Conservation (phyloP, 2,113 vertebrate species). For the Emydura subglobosa region DNA sequence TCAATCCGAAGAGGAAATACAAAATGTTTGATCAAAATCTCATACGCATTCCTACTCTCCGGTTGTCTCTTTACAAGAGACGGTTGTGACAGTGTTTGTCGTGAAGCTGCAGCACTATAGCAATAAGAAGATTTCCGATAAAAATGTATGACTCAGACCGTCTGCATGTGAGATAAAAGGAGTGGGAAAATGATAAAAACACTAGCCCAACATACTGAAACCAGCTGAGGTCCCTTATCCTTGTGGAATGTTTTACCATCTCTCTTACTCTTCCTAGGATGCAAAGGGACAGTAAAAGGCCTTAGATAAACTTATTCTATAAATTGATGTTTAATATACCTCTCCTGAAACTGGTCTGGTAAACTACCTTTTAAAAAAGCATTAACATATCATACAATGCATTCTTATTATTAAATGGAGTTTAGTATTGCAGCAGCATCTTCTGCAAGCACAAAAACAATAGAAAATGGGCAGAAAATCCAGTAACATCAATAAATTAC, state of each 20-base stretch:
- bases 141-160: conserved; percentile 35
- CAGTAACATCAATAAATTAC: not conserved
- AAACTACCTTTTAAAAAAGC: not conserved
- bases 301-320: conserved; percentile 20
- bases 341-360: not conserved
- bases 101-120: not conserved
- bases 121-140: conserved; percentile 18
- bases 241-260: conserved; percentile 28
- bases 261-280: conserved; percentile 25
- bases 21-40: conserved; percentile 26
- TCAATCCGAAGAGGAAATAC: conserved; percentile 30
- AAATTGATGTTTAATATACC: not conserved
- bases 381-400: not conserved
- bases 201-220: conserved; percentile 13
- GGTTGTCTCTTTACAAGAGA: not conserved
- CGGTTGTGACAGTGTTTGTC: conserved; percentile 37
- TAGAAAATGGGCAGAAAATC: not conserved
- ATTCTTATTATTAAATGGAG: not conserved
- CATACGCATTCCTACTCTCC: not conserved
- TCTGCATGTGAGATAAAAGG: conserved; percentile 52
- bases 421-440: accelerated
- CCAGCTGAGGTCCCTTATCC: not conserved
- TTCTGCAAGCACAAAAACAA: not conserved
- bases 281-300: not conserved
- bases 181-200: conserved; percentile 34